phyloP scores from a whole-genome alignment of 2,797 vertebrate genomes.

The Lagocephalus sceleratus region DNA sequence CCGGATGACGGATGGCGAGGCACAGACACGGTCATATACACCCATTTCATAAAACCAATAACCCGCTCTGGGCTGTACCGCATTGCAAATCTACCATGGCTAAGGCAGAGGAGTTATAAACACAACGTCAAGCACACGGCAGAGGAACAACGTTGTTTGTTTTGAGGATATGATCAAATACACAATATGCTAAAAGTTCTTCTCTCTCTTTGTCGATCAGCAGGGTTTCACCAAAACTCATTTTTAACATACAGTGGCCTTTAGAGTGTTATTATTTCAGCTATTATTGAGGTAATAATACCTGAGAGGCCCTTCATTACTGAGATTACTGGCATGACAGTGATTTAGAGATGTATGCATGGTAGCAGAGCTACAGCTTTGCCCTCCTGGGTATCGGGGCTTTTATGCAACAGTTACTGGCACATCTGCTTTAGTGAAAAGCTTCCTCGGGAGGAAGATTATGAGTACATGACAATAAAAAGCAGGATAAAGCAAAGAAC shows the following conservation, averaged over 20 bases:
- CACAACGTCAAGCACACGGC: constrained; percentile 6
- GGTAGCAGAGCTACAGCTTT: constrained; percentile 13
- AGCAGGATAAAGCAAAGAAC: constrained; percentile 12
- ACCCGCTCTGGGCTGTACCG: constrained; percentile 27
- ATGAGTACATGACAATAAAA: constrained; percentile 28
- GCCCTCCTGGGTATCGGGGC: constrained; percentile 23
- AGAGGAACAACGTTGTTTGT: not conserved
- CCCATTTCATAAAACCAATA: constrained; percentile 59
- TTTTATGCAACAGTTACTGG: constrained; percentile 35
- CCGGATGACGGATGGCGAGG: constrained; percentile 51
- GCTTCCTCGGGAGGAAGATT: constrained; percentile 28
- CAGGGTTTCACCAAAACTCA: constrained; percentile 24
- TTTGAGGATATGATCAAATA: constrained; percentile 21
- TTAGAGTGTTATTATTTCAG: constrained; percentile 11
- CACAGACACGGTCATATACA: constrained; percentile 39
- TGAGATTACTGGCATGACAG: constrained; percentile 28
- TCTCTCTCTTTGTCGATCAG: constrained; percentile 14
- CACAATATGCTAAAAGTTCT: constrained; percentile 10
- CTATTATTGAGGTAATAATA: constrained; percentile 28
- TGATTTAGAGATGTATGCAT: constrained; percentile 25
- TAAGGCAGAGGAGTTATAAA: constrained; percentile 10
- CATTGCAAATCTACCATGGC: constrained; percentile 32
- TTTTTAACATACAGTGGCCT: constrained; percentile 24
- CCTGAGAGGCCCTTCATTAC: constrained; percentile 30
- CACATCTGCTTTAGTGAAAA: constrained; percentile 22